Evolutionary conservation across 2,113 vertebrate genomes (phyloP), one percentile per base, ranked within the genome.

Genomic region (Notarius quadriscutis): DNA sequence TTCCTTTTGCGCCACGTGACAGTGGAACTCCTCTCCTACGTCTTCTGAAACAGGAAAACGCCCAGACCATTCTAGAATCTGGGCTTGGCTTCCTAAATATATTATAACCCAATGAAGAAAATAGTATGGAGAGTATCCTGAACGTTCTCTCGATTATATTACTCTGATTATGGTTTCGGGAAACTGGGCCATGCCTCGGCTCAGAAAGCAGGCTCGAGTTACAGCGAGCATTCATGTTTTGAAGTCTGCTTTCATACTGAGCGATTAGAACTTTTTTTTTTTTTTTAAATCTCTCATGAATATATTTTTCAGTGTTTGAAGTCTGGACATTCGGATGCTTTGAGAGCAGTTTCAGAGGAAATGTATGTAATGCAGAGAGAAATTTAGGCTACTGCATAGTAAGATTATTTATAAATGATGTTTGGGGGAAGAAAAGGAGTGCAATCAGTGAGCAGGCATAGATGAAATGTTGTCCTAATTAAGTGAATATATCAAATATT

Each of bases 161-260:
- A 72, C 65, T 50, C 8, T 4, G 50, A 18, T 53, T 67, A 30
- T 53, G 50, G 12, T 69, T 65, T 71, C 27, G 22, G 51, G 78
- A 57, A 81, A 17, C 78, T 72, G 20, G 27, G 57, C 48, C 50
- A 30, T 50, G 65, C 14, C 34, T 53, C 69, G 60, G 63, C 18
- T 53, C 22, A 53, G 74, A 74, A 74, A 60, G 22, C 17, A 20
- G 83, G 74, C 48, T 53, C 55, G 25, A 18, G 41, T 85, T 63
- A 50, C 58, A 78, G 84, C 12, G 1, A 62, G 74, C 74, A 77
- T 74, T 85, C 14, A 60, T 7, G 69, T 17, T 78, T 85, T 85
- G 17, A 51, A 63, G 60, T 50, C 74, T 69, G 20, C 20, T 79
- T 86, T 51, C 11, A 41, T 22, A 55, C 5, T 14, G 41, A 50